phyloP scores from a whole-genome alignment of 2,113 vertebrate species.

The Callithrix jacchus region DNA sequence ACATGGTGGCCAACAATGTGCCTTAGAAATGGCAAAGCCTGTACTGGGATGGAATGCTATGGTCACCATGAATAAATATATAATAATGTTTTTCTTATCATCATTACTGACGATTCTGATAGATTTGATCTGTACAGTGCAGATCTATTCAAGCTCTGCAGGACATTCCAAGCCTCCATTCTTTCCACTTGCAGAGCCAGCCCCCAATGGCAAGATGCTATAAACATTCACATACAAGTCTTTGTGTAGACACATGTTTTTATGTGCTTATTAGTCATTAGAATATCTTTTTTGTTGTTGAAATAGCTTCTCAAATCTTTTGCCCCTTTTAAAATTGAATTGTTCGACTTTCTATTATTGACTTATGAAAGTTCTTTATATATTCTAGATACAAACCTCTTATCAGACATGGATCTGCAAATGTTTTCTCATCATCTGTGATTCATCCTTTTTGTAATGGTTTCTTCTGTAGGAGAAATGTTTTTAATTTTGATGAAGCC shows the following conservation, averaged over 20 bases:
- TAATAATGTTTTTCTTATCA: background rate
- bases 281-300: background rate
- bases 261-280: background rate
- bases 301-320: background rate
- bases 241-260: background rate
- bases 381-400: background rate
- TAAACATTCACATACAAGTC: background rate
- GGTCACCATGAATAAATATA: background rate
- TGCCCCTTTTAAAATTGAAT: background rate
- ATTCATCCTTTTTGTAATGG: conserved; percentile 8
- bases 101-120: background rate
- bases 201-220: background rate
- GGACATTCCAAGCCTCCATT: background rate
- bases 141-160: background rate
- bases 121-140: background rate
- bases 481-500: conserved; percentile 19
- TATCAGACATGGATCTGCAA: background rate
- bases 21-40: background rate
- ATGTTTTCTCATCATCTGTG: background rate
- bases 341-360: background rate
- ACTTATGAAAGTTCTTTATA: background rate
- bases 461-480: background rate
- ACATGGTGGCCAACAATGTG: background rate
- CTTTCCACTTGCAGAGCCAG: background rate
- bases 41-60: background rate